Evolutionary conservation across 2,888 invertebrate species (phyloP).

Genomic region (Rhaphigaster nebulosa): DNA sequence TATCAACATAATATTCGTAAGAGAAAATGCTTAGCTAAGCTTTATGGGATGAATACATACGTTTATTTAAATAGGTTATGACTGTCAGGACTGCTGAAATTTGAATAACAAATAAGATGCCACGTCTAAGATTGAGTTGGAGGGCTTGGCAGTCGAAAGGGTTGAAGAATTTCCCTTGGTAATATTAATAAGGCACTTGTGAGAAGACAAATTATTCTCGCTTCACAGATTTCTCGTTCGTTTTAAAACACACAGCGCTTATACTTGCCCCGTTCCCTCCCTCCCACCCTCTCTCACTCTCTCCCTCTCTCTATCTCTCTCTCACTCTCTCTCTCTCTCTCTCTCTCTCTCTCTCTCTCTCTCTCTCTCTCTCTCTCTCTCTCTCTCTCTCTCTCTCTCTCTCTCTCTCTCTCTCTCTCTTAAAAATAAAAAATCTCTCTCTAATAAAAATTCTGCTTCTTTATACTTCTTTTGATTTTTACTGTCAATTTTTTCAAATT

Average conservation of each 20-base stretch:
- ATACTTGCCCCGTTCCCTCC: background rate
- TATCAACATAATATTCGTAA: background rate
- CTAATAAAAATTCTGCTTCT: no score
- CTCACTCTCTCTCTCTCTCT: background rate
- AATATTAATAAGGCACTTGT: slow-evolving; percentile 62
- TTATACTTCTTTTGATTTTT: no score
- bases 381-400: no score
- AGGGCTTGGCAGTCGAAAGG: slow-evolving; percentile 34
- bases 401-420: no score
- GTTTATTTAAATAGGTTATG: slow-evolving; percentile 53
- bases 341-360: background rate
- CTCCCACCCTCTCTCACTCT: background rate
- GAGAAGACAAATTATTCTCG: slow-evolving; percentile 61
- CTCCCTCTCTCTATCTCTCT: background rate
- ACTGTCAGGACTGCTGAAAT: slow-evolving; percentile 53
- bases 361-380: no score
- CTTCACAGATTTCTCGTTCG: slow-evolving; percentile 39
- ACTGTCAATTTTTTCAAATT: no score
- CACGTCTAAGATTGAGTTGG: slow-evolving; percentile 47
- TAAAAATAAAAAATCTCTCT: no score
- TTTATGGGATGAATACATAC: background rate
- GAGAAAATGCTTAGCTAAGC: background rate
- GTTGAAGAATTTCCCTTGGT: slow-evolving; percentile 59
- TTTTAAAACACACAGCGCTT: slow-evolving; percentile 41
- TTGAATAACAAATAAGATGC: slow-evolving; percentile 53